Base-by-base conservation (phyloP, 2,888 invertebrate genomes). In the Chrysotoxum bicinctum region DNA sequence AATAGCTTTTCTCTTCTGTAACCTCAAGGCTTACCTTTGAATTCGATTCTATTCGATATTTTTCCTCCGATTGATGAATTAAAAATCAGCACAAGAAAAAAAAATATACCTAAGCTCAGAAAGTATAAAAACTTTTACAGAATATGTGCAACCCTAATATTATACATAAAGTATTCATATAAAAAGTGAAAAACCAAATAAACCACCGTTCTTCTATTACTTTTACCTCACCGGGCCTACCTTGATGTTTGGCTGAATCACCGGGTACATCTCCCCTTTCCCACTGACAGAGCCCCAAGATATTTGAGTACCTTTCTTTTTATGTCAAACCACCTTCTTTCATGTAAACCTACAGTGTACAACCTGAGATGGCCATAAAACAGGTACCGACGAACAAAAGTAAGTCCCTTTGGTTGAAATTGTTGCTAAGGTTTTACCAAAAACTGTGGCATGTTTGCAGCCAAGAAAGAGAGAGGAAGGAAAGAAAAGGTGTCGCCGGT, bases 311-410 rank as follows among this genome's bases (percentile, higher is more conserved):
- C 48, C 56, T 48, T 10, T 62, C 64, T 79, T 78, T 79, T 74
- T 70, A 70, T 83, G 74, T 66, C 43, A 58, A 60, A 66, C 64
- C 32, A 75, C 69, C 52, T 70, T 56, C 69, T 45, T 70, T 56
- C 69, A 69, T 69, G 73, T 40, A 23, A 35, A 40, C 45, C 14
- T 6, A 40, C n/a, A 60, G 10, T 62, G 73, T 26, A 73, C 64
- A 74, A 37, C 64, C 70, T 75, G 79, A 74, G 79, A 66, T 70
- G 26, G 30, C 79, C 79, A 64, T 79, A 84, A 79, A 84, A 84
- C 9, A 60, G 40, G 52, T 84, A 74, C 35, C 74, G 64, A 45
- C 56, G 75, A 69, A 43, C n/a, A 54, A 40, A 23, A 14, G 50
- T 32, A 45, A 62, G 52, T 68, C 68, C 68, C 62, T 60, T 78